Percentiles rank a stretch among this genome's conserved stretches.
phyloP scores from a whole-genome alignment of 2,797 vertebrate genomes.

The Amblyraja radiata region DNA sequence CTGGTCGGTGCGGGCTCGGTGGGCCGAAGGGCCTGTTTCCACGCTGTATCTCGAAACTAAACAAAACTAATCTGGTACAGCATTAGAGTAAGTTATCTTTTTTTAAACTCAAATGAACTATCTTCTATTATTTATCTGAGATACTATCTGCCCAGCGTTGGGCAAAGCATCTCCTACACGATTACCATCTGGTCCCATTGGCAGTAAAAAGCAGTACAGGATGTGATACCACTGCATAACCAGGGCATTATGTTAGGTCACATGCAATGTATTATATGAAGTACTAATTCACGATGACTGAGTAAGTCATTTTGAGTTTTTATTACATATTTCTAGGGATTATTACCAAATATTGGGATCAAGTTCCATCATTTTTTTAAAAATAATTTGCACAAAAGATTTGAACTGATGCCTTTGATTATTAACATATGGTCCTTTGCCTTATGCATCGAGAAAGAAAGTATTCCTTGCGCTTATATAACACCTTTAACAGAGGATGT shows the following conservation, averaged over 20 bases:
- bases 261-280: conserved; percentile 21
- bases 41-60: too few relatives aligned
- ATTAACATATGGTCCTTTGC: not conserved
- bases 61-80: not conserved
- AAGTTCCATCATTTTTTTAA: not conserved
- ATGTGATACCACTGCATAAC: not conserved
- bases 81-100: not conserved
- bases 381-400: not conserved
- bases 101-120: not conserved
- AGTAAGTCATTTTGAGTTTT: not conserved
- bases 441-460: not conserved
- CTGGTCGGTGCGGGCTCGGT: too few relatives aligned
- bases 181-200: not conserved
- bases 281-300: conserved; percentile 10
- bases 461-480: not conserved
- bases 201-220: not conserved
- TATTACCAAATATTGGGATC: not conserved
- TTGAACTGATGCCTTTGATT: not conserved
- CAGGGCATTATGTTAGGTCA: conserved; percentile 6
- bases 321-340: not conserved
- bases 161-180: not conserved
- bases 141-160: not conserved
- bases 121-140: not conserved
- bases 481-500: not conserved
- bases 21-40: too few relatives aligned